Conservation (phyloP, 2,888 invertebrate genomes). For the Cryptus viduatorius region DNA sequence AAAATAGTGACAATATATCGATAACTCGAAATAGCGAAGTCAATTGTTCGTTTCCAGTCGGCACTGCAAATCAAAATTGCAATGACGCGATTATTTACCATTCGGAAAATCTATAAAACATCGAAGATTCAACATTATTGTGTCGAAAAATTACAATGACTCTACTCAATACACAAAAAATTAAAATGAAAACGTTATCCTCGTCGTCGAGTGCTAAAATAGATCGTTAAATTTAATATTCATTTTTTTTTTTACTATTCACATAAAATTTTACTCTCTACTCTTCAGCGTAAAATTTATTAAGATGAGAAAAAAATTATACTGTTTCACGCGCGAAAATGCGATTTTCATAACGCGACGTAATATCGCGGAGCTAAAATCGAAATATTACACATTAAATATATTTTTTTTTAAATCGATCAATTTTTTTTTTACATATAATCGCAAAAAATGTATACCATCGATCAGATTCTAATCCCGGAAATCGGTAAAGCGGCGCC, state of each 20-base stretch:
- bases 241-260: not conserved
- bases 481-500: too few relatives aligned
- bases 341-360: too few relatives aligned
- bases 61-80: too few relatives aligned
- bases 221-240: not conserved
- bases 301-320: not conserved
- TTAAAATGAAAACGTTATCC: not conserved
- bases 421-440: too few relatives aligned
- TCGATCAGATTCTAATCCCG: too few relatives aligned
- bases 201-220: not conserved
- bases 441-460: too few relatives aligned
- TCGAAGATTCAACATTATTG: not conserved
- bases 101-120: not conserved
- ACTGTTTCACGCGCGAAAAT: not conserved
- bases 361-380: too few relatives aligned
- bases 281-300: not conserved
- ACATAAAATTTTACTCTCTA: not conserved
- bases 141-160: not conserved
- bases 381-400: too few relatives aligned
- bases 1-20: not conserved
- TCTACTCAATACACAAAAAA: too few relatives aligned
- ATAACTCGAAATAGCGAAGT: too few relatives aligned
- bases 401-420: too few relatives aligned
- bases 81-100: not conserved
- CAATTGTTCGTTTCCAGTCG: too few relatives aligned